phyloP scores from a whole-genome alignment of 2,113 vertebrate genomes.

The Archocentrus centrarchus region DNA sequence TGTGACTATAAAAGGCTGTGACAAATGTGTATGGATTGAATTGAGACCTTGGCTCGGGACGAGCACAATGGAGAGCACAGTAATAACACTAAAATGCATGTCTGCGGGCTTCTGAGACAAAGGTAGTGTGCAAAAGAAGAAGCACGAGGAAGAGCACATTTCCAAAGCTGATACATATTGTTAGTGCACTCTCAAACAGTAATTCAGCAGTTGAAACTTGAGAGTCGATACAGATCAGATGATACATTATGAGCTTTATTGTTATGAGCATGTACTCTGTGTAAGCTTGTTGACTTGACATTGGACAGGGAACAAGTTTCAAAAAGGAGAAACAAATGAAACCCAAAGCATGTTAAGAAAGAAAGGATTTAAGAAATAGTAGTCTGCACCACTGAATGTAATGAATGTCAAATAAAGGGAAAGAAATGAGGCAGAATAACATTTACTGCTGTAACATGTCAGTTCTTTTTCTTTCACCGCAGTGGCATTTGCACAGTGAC shows the following conservation, averaged over 20 bases:
- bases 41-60: slow-evolving; percentile 58
- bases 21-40: slow-evolving; percentile 56
- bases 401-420: background rate
- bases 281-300: background rate
- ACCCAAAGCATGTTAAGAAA: background rate
- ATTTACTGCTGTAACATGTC: background rate
- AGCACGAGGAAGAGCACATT: background rate
- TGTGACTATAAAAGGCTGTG: slow-evolving; percentile 41
- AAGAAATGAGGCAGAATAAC: background rate
- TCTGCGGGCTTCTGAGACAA: background rate
- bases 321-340: background rate
- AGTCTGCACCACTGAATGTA: background rate
- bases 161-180: slow-evolving; percentile 25
- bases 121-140: slow-evolving; percentile 7
- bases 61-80: slow-evolving; percentile 37
- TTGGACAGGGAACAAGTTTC: background rate
- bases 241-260: background rate
- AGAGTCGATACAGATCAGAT: slow-evolving; percentile 29
- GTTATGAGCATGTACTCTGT: background rate
- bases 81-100: slow-evolving; percentile 43
- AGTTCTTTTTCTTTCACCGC: background rate
- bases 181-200: slow-evolving; percentile 16
- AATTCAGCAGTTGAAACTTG: slow-evolving; percentile 24
- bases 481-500: slow-evolving; percentile 17
- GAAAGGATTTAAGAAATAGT: background rate